Evolutionary conservation across 2,113 vertebrate species (phyloP), one percentile per base, ranked within the genome.

Genomic region (Trichechus manatus): DNA sequence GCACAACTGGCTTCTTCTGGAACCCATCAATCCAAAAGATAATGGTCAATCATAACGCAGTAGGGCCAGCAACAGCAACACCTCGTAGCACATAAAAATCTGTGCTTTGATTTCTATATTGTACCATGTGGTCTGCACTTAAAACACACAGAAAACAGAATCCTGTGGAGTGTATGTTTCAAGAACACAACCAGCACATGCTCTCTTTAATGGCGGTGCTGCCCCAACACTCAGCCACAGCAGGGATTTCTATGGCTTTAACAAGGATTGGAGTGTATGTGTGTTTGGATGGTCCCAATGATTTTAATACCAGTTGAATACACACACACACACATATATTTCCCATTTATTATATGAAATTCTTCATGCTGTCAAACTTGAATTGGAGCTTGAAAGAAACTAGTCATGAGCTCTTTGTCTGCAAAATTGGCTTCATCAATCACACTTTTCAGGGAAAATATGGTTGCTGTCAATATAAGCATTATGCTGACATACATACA

Each of bases 371-470:
- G 82, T 94, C 96, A 95, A 79, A 79, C 27, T 92, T 68, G 82
- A 97, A 87, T 27, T 85, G 93, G 96, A 88, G 36, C 85, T 96
- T 94, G 72, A 85, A 95, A 87, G 72, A 81, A 96, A 96, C 1
- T 88, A 82, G 61, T 96, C 91, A 89, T 63, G 44, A 94, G 72
- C 14, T 94, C 42, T 92, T 89, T 75, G 63, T 89, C 84, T 94
- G 63, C 13, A 96, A 94, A 96, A 97, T 29, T 87, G 66, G 66
- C 66, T 95, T 91, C 66, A 92, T 96, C 93, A 74, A 94, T 96
- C 88, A 91, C 42, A 20, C 50, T 93, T 88, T 92, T 96, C 74
- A 87, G 50, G 56, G n/a, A 81, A 95, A 92, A 86, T 61, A 75
- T 33, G 42, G 22, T 72, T 96, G 39, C 61, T 78, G 66, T 95